phyloP scores from a whole-genome alignment of 1,140 invertebrate species.

The Ceratina calcarata region DNA sequence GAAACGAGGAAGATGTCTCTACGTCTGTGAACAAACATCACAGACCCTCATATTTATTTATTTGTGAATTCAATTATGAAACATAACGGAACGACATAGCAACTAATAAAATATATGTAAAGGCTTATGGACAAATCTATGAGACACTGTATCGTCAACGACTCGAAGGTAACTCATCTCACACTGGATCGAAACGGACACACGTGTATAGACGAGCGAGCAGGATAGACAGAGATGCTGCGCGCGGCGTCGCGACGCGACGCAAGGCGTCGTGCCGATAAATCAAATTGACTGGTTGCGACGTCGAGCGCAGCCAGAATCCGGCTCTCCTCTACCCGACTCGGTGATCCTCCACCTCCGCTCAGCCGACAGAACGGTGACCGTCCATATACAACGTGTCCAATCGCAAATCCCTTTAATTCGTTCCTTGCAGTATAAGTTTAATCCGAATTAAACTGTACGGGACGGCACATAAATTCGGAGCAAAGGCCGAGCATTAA shows the following conservation, averaged over 20 bases:
- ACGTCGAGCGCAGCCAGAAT: conserved; percentile 72
- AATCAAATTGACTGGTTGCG: conserved; percentile 75
- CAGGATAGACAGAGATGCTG: conserved; percentile 40
- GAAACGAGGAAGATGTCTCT: neutral
- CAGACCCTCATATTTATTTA: no score
- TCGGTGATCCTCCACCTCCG: conserved; percentile 34
- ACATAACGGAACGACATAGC: no score
- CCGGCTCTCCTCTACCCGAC: conserved; percentile 7
- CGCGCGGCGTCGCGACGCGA: conserved; percentile 39
- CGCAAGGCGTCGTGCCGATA: conserved; percentile 69
- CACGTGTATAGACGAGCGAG: neutral
- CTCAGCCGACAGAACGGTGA: conserved; percentile 60
- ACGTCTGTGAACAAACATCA: no score
- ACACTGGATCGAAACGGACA: no score
- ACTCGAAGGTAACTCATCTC: no score
- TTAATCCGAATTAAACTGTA: conserved; percentile 76
- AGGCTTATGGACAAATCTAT: no score
- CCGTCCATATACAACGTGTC: conserved; percentile 73
- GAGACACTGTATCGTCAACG: no score
- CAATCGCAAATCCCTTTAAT: conserved; percentile 78
- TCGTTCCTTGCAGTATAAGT: conserved; percentile 76
- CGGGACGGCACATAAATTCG: conserved; percentile 74
- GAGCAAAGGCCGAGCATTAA: conserved; percentile 67
- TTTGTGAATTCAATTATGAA: no score
- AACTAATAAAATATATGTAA: no score